Evolutionary conservation across 2,113 vertebrate species (phyloP).

Genomic region (Porphyrio hochstetteri): DNA sequence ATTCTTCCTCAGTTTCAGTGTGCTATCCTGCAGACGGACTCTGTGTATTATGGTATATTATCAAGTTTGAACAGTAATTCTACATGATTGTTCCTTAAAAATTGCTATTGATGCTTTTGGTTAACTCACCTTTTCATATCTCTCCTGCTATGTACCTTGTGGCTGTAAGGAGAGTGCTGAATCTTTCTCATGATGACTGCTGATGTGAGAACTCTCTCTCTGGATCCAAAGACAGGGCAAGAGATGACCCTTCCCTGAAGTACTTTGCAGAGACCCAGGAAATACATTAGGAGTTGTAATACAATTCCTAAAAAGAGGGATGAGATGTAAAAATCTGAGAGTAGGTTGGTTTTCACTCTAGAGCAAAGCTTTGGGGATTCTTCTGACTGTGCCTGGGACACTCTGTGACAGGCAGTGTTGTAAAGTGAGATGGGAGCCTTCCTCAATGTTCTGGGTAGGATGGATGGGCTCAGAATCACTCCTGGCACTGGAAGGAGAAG

Average conservation of each 20-base stretch:
- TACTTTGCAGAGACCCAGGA: background rate
- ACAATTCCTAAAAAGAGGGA: background rate
- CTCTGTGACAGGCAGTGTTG: background rate
- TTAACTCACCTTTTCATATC: constrained; percentile 32
- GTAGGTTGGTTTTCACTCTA: background rate
- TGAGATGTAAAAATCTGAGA: background rate
- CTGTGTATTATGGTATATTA: constrained; percentile 19
- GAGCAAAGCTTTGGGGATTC: background rate
- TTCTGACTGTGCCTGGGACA: background rate
- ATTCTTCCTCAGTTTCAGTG: background rate
- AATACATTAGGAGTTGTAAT: background rate
- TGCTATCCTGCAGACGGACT: background rate
- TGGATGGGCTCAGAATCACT: background rate
- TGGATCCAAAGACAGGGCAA: background rate
- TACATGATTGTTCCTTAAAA: constrained; percentile 38
- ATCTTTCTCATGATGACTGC: background rate
- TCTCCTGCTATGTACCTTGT: background rate
- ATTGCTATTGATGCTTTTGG: constrained; percentile 48
- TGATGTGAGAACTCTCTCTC: background rate
- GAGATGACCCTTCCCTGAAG: background rate
- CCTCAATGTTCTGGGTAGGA: background rate
- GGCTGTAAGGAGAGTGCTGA: constrained; percentile 37
- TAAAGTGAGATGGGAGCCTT: background rate
- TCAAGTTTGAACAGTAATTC: constrained; percentile 47
- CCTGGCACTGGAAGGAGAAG: background rate